Conservation (phyloP, 2,797 vertebrate genomes). For the Pseudotriccus pelzelni region DNA sequence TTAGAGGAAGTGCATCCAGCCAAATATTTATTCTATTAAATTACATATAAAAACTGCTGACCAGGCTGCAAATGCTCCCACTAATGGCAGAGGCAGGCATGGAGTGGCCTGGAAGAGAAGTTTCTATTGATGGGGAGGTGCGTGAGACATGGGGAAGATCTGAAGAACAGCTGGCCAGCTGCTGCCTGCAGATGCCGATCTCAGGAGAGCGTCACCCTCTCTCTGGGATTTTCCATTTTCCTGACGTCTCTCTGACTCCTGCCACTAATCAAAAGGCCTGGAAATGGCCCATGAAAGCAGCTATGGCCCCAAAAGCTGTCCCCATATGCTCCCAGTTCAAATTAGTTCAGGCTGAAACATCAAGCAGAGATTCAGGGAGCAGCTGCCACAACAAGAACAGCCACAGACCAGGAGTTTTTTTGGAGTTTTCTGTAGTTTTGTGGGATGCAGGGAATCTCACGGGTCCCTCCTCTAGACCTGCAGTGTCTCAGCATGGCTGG, state of each 20-base stretch:
- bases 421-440: neutral
- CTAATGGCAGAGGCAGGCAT: slow-evolving; percentile 33
- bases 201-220: slow-evolving; percentile 46
- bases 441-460: neutral
- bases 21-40: slow-evolving; percentile 66
- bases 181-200: slow-evolving; percentile 16
- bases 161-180: slow-evolving; percentile 59
- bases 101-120: neutral
- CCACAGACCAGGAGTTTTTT: neutral
- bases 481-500: neutral
- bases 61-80: slow-evolving; percentile 40
- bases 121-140: slow-evolving; percentile 7
- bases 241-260: slow-evolving; percentile 45
- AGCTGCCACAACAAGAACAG: neutral
- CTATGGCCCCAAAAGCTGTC: slow-evolving; percentile 43
- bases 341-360: slow-evolving; percentile 62
- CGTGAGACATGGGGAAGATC: slow-evolving; percentile 24
- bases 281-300: slow-evolving; percentile 48
- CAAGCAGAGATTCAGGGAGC: slow-evolving; percentile 25
- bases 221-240: slow-evolving; percentile 52
- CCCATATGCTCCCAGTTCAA: slow-evolving; percentile 49
- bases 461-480: neutral
- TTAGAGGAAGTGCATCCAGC: slow-evolving; percentile 35
- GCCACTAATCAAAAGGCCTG: slow-evolving; percentile 57
- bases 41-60: slow-evolving; percentile 48